These are phyloP conservation scores for Toxonevra muliebris DNA, from an alignment of 2,888 invertebrate species.

Conservation along the genomic window DNA sequence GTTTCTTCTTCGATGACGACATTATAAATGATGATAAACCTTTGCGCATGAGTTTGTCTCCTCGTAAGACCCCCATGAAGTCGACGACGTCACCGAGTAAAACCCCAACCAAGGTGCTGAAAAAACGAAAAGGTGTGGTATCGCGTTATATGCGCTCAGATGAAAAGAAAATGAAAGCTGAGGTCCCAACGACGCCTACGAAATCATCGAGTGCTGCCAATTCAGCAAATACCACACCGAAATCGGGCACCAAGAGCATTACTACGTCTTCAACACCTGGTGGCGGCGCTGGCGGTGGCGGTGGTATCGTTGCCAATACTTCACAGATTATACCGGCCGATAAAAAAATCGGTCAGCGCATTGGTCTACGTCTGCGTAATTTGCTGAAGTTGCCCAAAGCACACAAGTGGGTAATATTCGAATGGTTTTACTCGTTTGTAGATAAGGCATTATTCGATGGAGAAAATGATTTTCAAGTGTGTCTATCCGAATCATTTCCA, in stretches of 20 bases:
- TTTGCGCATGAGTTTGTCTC: conserved; percentile 69
- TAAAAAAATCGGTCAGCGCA: conserved; percentile 86
- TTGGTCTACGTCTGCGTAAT: conserved; percentile 89
- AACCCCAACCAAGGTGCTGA: conserved; percentile 66
- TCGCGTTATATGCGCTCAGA: conserved; percentile 64
- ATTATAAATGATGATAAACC: conserved; percentile 83
- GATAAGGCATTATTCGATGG: conserved; percentile 94
- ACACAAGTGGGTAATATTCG: conserved; percentile 99
- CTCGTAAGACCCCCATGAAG: conserved; percentile 64
- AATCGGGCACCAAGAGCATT: conserved; percentile 38
- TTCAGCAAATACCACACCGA: conserved; percentile 38
- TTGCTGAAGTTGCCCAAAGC: conserved; percentile 97
- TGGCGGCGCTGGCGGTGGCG: no score
- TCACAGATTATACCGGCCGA: conserved; percentile 71
- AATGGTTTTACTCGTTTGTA: conserved; percentile 99
- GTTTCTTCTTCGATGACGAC: conserved; percentile 89
- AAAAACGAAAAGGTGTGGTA: conserved; percentile 64
- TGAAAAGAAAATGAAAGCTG: conserved; percentile 29
- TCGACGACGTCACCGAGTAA: conserved; percentile 67
- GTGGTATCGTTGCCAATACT: conserved; percentile 3
- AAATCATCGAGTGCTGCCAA: conserved; percentile 24
- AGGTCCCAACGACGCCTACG: conserved; percentile 35
- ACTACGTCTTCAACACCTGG: conserved; percentile 29
- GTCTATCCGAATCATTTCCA: conserved; percentile 93
- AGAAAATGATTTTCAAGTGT: conserved; percentile 92